These are phyloP conservation scores for Pseudoips prasinana DNA, from an alignment of 2,888 invertebrate species.

Conservation along the genomic window DNA sequence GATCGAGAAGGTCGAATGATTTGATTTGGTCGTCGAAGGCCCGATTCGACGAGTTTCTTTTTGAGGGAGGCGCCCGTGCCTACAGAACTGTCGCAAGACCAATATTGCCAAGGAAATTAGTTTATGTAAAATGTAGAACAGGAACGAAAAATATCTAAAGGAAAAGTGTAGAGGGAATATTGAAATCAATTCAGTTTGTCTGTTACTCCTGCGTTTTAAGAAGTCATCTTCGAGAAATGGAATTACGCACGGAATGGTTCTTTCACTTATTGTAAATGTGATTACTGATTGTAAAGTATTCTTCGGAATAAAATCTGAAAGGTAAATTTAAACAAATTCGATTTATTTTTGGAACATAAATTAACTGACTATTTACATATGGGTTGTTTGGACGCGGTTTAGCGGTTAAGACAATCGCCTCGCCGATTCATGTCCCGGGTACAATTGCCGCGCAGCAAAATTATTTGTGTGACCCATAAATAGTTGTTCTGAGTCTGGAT, in stretches of 20 bases:
- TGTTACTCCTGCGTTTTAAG: conserved; percentile 53
- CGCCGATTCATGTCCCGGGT: no score
- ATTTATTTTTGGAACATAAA: no score
- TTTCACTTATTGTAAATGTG: conserved; percentile 24
- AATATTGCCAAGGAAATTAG: conserved; percentile 81
- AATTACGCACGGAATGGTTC: conserved; percentile 38
- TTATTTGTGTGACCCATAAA: no score
- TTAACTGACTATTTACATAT: no score
- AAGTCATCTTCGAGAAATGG: conserved; percentile 53
- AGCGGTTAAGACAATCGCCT: no score
- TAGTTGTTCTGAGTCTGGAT: no score
- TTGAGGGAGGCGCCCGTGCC: conserved; percentile 69
- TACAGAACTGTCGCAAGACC: conserved; percentile 78
- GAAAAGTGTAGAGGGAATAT: conserved; percentile 70
- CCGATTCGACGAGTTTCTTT: conserved; percentile 69
- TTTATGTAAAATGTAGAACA: conserved; percentile 81
- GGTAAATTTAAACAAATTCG: no score
- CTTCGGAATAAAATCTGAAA: no score
- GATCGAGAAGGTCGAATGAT: conserved; percentile 78
- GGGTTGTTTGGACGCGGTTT: no score
- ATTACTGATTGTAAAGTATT: no score
- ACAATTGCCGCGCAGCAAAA: no score
- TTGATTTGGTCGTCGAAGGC: conserved; percentile 75
- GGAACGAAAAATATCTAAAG: conserved; percentile 72
- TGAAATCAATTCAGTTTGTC: conserved; percentile 69